Percentiles rank a stretch among this genome's conserved stretches.
Evolutionary conservation across 2,888 invertebrate genomes (phyloP).

Genomic region (Acanthococcus lagerstroemiae): DNA sequence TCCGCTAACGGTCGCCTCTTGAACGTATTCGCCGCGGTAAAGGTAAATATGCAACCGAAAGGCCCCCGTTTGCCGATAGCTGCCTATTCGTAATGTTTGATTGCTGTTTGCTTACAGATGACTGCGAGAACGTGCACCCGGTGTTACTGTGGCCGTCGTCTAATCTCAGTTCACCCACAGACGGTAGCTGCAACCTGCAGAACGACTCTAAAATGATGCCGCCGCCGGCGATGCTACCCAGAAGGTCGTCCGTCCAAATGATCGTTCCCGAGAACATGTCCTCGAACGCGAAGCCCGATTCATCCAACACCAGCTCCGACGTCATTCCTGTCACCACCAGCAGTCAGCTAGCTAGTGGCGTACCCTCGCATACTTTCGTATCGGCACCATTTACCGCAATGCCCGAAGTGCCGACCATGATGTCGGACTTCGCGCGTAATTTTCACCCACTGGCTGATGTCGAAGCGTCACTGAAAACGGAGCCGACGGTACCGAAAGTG

Average conservation of each 20-base stretch:
- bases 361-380: not conserved
- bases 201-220: slow-evolving; percentile 19
- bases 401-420: not conserved
- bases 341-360: not conserved
- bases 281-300: not conserved
- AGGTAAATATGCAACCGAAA: slow-evolving; percentile 4
- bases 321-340: not conserved
- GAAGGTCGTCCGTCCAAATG: slow-evolving; percentile 11
- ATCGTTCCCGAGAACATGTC: slow-evolving; percentile 7
- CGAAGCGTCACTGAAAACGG: not conserved
- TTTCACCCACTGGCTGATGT: not conserved
- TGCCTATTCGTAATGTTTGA: not conserved
- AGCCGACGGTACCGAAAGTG: not conserved
- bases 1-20: not conserved
- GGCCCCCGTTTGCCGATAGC: not conserved
- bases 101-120: slow-evolving; percentile 21
- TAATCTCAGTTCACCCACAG: not conserved
- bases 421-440: not conserved
- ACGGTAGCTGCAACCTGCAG: not conserved
- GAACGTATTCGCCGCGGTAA: not conserved
- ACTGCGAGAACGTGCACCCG: slow-evolving; percentile 13
- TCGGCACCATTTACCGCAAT: not conserved
- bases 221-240: slow-evolving; percentile 15
- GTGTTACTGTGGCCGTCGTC: slow-evolving; percentile 14
- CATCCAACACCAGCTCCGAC: not conserved